Conservation (phyloP, 2,888 invertebrate genomes). For the Darwinula stevensoni region DNA sequence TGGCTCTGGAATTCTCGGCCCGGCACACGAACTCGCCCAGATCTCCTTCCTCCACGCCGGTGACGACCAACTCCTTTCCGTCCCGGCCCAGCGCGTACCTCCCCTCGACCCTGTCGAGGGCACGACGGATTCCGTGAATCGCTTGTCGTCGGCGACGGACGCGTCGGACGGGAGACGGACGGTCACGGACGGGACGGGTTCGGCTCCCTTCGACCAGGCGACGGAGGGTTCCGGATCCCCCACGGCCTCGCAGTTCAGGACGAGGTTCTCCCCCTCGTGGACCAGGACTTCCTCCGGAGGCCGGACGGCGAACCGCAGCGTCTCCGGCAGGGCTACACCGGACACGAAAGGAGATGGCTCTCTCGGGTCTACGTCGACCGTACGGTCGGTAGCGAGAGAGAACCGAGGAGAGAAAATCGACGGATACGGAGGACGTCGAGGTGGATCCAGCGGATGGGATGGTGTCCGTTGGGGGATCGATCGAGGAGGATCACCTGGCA, state of each 20-base stretch:
- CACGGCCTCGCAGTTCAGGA: not conserved
- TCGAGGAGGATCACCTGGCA: slow-evolving; percentile 82
- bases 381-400: too few relatives aligned
- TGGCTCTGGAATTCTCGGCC: not conserved
- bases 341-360: not conserved
- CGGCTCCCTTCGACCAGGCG: not conserved
- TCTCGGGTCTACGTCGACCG: too few relatives aligned
- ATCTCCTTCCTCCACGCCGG: not conserved
- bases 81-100: too few relatives aligned
- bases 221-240: not conserved
- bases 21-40: not conserved
- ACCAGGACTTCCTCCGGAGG: not conserved
- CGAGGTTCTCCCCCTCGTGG: not conserved
- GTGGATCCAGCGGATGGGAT: too few relatives aligned
- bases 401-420: too few relatives aligned
- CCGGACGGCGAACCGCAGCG: not conserved
- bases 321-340: not conserved
- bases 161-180: too few relatives aligned
- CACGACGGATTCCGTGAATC: too few relatives aligned
- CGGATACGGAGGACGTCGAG: too few relatives aligned
- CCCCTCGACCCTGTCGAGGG: too few relatives aligned
- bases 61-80: not conserved
- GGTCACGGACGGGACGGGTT: too few relatives aligned
- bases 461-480: too few relatives aligned
- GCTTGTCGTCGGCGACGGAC: too few relatives aligned